phyloP scores from a whole-genome alignment of 2,888 invertebrate species.

The Tyria jacobaeae region DNA sequence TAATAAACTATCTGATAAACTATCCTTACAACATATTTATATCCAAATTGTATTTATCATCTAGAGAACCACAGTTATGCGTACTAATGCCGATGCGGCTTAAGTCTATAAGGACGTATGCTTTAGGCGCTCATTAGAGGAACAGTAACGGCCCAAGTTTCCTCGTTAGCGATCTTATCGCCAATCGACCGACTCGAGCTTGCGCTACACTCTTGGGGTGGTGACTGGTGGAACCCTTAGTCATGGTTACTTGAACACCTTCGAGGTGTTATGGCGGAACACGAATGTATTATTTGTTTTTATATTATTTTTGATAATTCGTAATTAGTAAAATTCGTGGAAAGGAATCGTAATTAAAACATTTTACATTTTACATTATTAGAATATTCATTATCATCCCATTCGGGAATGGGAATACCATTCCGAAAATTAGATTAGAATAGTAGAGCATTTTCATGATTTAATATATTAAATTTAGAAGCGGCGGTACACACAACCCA shows the following conservation, averaged over 20 bases:
- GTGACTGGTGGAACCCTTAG: conserved; percentile 1
- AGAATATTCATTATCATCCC: too few species aligned
- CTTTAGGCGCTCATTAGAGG: conserved; percentile 34
- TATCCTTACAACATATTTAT: conserved; percentile 8
- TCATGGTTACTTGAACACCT: neutral
- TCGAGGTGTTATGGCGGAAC: neutral
- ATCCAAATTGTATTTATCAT: conserved; percentile 25
- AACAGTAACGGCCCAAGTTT: conserved; percentile 34
- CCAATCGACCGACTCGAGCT: conserved; percentile 19
- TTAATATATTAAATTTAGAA: too few species aligned
- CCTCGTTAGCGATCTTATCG: conserved; percentile 34
- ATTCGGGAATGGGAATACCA: too few species aligned
- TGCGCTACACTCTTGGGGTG: neutral
- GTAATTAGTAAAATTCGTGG: too few species aligned
- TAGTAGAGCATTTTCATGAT: too few species aligned
- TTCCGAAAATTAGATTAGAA: too few species aligned
- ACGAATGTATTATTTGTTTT: neutral
- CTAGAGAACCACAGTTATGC: neutral
- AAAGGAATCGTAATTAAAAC: too few species aligned
- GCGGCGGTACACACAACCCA: too few species aligned
- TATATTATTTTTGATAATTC: too few species aligned
- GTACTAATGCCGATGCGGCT: neutral
- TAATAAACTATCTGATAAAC: too few species aligned
- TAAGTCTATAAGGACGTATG: conserved; percentile 23
- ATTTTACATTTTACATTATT: too few species aligned